Percentiles rank a stretch among this genome's conserved stretches.
Evolutionary conservation across 2,113 vertebrate species (phyloP).

Genomic region (Morone saxatilis): DNA sequence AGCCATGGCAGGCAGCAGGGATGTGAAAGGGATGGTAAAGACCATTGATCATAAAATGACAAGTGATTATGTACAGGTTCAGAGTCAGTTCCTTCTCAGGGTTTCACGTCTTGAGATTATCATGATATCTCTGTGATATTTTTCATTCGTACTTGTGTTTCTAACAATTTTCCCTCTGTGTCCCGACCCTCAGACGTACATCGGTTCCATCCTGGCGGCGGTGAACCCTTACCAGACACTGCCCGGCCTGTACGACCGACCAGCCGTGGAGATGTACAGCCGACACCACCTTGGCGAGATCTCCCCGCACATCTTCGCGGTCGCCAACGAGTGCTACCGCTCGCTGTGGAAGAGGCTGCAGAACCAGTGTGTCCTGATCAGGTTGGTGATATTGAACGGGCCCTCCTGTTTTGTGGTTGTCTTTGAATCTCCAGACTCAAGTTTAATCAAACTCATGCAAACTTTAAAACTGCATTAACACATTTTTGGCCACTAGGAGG

Average conservation of each 20-base stretch:
- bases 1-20: neutral
- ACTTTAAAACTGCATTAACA: neutral
- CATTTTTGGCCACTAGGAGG: neutral
- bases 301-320: slow-evolving; percentile 93
- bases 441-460: neutral
- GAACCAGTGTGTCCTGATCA: slow-evolving; percentile 99
- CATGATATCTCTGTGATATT: neutral
- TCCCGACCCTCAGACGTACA: slow-evolving; percentile 89
- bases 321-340: slow-evolving; percentile 97
- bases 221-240: slow-evolving; percentile 96
- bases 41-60: neutral
- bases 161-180: neutral
- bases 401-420: neutral
- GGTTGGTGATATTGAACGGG: slow-evolving; percentile 77
- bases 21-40: neutral
- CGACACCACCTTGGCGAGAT: slow-evolving; percentile 91
- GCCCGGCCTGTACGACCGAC: slow-evolving; percentile 87
- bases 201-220: slow-evolving; percentile 95
- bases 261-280: slow-evolving; percentile 89
- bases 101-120: neutral
- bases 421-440: neutral
- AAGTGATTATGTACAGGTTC: too few species aligned
- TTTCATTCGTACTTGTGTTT: too few species aligned
- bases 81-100: neutral
- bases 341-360: slow-evolving; percentile 94